These are phyloP conservation scores for Dioctria linearis DNA, from an alignment of 2,888 invertebrate species.

Conservation along the genomic window DNA sequence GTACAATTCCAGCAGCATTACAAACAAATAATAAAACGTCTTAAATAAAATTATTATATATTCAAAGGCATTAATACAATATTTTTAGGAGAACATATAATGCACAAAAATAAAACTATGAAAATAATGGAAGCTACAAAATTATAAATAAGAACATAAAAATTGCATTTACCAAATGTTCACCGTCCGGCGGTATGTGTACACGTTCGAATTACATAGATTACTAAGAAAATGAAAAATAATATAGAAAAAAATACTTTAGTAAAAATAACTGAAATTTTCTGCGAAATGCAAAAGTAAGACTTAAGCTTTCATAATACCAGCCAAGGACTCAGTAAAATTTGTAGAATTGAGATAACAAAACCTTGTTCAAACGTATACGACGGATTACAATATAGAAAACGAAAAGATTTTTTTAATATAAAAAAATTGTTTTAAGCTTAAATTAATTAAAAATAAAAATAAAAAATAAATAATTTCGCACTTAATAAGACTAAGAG, in stretches of 20 bases:
- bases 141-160: constrained; percentile 17
- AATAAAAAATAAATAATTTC: constrained; percentile 39
- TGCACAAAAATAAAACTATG: constrained; percentile 31
- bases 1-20: not conserved
- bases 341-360: not conserved
- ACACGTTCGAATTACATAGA: not conserved
- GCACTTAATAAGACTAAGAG: not conserved
- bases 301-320: not conserved
- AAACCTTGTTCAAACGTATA: constrained; percentile 11
- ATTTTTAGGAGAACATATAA: constrained; percentile 40
- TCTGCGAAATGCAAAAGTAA: not conserved
- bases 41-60: constrained; percentile 36
- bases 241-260: not conserved
- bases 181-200: not conserved
- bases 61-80: constrained; percentile 46
- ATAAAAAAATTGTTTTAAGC: constrained; percentile 49
- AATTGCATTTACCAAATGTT: constrained; percentile 10
- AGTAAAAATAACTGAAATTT: not conserved
- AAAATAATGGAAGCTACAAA: constrained; percentile 26
- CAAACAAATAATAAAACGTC: constrained; percentile 10
- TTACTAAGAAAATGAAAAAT: not conserved
- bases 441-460: constrained; percentile 2
- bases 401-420: constrained; percentile 34
- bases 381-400: constrained; percentile 5
- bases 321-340: no score